Conservation (phyloP, 2,113 vertebrate species). For the Leptobrachium leishanense region DNA sequence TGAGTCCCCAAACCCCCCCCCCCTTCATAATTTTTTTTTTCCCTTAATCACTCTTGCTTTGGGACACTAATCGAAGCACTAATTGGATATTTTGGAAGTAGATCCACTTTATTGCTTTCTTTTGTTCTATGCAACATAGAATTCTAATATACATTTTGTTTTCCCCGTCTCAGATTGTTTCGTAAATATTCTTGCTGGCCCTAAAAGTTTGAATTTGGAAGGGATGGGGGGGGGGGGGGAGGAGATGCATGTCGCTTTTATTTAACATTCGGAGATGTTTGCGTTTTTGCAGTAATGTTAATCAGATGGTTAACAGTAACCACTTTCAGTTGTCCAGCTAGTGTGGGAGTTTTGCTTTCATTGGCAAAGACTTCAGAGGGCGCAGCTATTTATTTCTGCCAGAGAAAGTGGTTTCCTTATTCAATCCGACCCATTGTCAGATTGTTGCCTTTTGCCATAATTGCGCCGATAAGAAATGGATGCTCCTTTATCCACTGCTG, state of each 20-base stretch:
- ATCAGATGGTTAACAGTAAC: conserved; percentile 66
- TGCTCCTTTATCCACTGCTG: conserved; percentile 62
- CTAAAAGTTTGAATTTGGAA: too few relatives aligned
- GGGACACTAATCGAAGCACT: too few relatives aligned
- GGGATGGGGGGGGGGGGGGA: too few relatives aligned
- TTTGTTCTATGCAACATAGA: background rate
- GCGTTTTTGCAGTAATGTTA: conserved; percentile 36
- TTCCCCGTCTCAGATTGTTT: too few relatives aligned
- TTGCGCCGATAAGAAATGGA: conserved; percentile 69
- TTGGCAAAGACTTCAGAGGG: conserved; percentile 74
- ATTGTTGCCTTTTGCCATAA: conserved; percentile 78
- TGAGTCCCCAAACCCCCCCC: too few relatives aligned
- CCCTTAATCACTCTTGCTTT: too few relatives aligned
- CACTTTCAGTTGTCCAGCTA: conserved; percentile 63
- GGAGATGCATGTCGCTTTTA: too few relatives aligned
- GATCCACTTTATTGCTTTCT: conserved; percentile 13
- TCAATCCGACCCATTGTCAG: conserved; percentile 71
- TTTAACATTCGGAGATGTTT: too few relatives aligned
- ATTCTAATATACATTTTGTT: too few relatives aligned
- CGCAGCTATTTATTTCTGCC: conserved; percentile 64
- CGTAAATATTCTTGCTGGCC: too few relatives aligned
- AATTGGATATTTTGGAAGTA: too few relatives aligned
- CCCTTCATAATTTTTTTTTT: too few relatives aligned
- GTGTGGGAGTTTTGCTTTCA: conserved; percentile 71
- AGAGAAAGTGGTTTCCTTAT: conserved; percentile 74